phyloP scores from a whole-genome alignment of 2,113 vertebrate genomes.

The Psilopogon haemacephalus region DNA sequence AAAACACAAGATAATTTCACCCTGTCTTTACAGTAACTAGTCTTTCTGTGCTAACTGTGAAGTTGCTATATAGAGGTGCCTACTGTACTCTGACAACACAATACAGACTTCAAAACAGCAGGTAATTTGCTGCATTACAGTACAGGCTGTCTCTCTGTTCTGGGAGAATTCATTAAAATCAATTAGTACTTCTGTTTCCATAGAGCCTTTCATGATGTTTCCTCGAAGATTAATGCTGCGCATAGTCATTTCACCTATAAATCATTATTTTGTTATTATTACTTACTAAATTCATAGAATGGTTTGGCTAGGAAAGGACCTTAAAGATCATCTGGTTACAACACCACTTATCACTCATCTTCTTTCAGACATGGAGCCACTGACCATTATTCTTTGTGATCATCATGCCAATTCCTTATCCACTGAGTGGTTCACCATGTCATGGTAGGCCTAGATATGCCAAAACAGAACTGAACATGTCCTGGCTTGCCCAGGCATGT shows the following conservation, averaged over 20 bases:
- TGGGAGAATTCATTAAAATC: slow-evolving; percentile 50
- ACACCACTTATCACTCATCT: no score
- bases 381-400: no score
- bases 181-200: slow-evolving; percentile 55
- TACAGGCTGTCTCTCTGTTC: slow-evolving; percentile 37
- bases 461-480: no score
- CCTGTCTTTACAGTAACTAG: background rate
- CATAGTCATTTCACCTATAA: slow-evolving; percentile 17
- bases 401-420: no score
- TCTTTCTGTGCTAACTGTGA: background rate
- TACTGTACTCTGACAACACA: background rate
- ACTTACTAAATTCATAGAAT: background rate
- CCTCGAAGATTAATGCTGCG: slow-evolving; percentile 2
- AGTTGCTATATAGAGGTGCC: background rate
- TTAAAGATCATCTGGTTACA: no score
- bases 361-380: no score
- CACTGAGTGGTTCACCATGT: no score
- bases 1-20: background rate
- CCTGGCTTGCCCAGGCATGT: no score
- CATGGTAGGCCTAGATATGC: no score
- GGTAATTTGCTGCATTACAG: slow-evolving; percentile 51
- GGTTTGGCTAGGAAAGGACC: no score
- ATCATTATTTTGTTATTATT: slow-evolving; percentile 9
- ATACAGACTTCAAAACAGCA: slow-evolving; percentile 45
- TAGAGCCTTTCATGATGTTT: slow-evolving; percentile 16